A percentile compares a stretch with the other conserved stretches of the same genome.
phyloP scores from a whole-genome alignment of 2,888 invertebrate species.

The Aradus depressus region DNA sequence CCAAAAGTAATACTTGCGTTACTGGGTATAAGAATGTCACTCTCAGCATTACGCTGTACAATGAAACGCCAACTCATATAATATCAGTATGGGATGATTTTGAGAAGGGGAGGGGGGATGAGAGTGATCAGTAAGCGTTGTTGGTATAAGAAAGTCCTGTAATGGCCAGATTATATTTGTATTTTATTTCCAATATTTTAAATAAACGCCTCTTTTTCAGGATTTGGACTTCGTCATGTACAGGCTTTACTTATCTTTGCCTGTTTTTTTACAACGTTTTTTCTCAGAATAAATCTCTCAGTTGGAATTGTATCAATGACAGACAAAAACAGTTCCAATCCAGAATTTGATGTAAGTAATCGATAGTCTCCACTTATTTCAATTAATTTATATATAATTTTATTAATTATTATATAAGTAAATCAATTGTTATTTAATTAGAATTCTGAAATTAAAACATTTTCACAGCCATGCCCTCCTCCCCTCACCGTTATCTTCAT shows the following conservation, averaged over 20 bases:
- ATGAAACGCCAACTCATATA: too few species aligned
- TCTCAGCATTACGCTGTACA: too few species aligned
- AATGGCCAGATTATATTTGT: too few species aligned
- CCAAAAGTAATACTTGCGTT: too few species aligned
- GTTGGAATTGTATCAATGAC: constrained; percentile 45
- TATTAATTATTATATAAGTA: neutral
- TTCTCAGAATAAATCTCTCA: constrained; percentile 44
- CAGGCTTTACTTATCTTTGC: constrained; percentile 44
- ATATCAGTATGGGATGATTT: too few species aligned
- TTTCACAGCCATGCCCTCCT: neutral
- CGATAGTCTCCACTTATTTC: neutral
- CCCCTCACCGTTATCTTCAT: too few species aligned
- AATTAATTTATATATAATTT: neutral
- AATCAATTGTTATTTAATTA: neutral
- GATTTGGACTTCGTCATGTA: constrained; percentile 41
- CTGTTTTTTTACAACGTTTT: constrained; percentile 42
- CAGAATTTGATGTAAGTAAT: constrained; percentile 34
- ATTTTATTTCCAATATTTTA: too few species aligned
- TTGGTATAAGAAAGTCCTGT: too few species aligned
- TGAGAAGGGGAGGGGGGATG: too few species aligned
- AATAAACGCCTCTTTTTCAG: too few species aligned
- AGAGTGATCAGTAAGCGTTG: too few species aligned
- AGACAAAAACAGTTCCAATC: constrained; percentile 34
- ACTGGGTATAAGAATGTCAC: too few species aligned
- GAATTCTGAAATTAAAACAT: neutral